These are phyloP conservation scores for Eonycteris spelaea DNA, from an alignment of 2,113 vertebrate genomes.

Conservation along the genomic window DNA sequence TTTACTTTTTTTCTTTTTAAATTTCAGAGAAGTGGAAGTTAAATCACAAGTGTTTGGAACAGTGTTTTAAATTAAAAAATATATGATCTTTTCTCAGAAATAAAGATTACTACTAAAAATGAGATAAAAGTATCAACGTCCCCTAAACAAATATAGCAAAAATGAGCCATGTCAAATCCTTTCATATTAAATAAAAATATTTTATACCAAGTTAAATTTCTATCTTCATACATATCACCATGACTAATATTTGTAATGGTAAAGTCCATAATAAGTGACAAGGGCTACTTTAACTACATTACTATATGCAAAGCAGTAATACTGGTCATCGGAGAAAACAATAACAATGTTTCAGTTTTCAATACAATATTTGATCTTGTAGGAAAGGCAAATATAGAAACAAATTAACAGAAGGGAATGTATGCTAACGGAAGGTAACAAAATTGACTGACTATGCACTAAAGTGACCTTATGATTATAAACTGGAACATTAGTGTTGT, in stretches of 20 bases:
- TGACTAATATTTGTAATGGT: neutral
- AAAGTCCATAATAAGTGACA: neutral
- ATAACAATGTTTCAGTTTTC: neutral
- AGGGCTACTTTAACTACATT: neutral
- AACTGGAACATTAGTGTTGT: neutral
- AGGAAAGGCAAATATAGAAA: neutral
- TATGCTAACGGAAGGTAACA: neutral
- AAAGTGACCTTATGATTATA: neutral
- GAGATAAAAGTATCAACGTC: neutral
- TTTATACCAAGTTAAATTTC: neutral
- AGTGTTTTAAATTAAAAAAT: neutral
- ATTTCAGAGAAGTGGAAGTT: neutral
- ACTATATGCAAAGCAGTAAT: neutral
- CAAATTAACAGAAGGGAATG: constrained; percentile 22
- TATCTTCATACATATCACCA: neutral
- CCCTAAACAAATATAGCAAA: constrained; percentile 1
- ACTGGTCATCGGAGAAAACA: neutral
- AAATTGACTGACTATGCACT: neutral
- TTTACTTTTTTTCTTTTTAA: neutral
- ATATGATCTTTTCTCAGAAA: constrained; percentile 18
- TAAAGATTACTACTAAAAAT: constrained; percentile 15
- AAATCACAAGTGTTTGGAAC: neutral
- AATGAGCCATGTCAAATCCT: neutral
- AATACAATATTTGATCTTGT: neutral
- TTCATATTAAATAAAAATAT: constrained; percentile 26